phyloP scores from a whole-genome alignment of 2,113 vertebrate genomes.

The Lipotes vexillifer region DNA sequence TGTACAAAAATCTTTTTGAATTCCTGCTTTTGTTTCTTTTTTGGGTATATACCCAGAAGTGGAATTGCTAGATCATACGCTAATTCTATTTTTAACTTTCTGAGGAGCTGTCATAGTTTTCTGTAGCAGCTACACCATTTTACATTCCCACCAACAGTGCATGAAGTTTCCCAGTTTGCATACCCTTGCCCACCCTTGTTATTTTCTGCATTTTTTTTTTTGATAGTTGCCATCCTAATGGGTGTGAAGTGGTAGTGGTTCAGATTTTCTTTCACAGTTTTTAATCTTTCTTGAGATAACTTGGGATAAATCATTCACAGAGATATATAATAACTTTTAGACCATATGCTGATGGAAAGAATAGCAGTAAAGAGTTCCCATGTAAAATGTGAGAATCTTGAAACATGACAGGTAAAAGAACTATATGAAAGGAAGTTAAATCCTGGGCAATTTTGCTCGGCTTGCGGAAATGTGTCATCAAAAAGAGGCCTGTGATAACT shows the following conservation, averaged over 20 bases:
- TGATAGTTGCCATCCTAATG: background rate
- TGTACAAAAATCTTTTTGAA: background rate
- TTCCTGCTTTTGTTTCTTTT: background rate
- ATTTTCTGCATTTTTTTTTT: background rate
- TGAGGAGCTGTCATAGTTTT: background rate
- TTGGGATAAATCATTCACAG: background rate
- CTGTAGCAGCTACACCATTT: background rate
- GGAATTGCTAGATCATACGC: background rate
- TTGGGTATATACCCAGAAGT: background rate
- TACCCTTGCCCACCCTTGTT: background rate
- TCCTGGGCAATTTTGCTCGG: background rate
- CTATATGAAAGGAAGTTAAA: background rate
- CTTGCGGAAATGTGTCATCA: constrained; percentile 36
- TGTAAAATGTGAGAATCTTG: background rate
- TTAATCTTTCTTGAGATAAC: background rate
- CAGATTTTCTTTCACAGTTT: background rate
- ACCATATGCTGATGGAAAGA: background rate
- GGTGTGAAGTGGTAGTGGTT: background rate
- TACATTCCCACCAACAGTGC: background rate
- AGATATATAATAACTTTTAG: background rate
- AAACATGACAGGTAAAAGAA: background rate
- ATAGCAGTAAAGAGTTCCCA: background rate
- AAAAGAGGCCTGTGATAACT: background rate
- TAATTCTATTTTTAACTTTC: background rate
- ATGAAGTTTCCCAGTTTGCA: background rate